Base-by-base conservation (phyloP, 23 tunicate genomes). In the Halocynthia aurantium region DNA sequence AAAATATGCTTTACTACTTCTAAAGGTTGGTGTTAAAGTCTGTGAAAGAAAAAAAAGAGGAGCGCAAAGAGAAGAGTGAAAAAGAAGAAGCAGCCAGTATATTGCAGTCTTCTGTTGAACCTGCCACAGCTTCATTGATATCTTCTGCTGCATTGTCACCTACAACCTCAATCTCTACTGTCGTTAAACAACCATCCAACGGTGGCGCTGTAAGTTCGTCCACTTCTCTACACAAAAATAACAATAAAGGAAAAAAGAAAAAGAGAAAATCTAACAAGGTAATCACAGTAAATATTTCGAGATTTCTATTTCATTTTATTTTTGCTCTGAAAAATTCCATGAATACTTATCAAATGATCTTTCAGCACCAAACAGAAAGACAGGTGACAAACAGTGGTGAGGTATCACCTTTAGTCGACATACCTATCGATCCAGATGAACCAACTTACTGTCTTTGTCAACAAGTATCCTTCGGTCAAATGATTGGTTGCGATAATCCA, bases 361-460 rank as follows among this genome's bases (percentile, higher is more conserved):
- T 8, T 12, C 66, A 53, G 56, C 78, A 74, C 18, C 78, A 74
- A 73, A 67, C 56, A 62, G 55, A 62, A 10, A 67, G 69, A 19
- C 56, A 67, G 50, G 53, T 55, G 10, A 60, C 40, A 52, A 77
- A 64, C 7, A 77, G 13, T 55, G 85, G 52, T 55, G 85, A 73
- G 21, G 62, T 54, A 21, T 81, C 65, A 8, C 81, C 65, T 2
- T 20, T 81, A 52, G 53, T 81, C 1, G 99, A 94, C 54, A 88
- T 94, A 90, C 99, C 99, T 13, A 94, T 94, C 52, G 99, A 94
- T 78, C 99, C 99, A 12, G 93, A 94, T 62, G 99, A 94, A 76
- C 99, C 99, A 51, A 94, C 99, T 7, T 94, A 94, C 55, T 94
- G 99, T 67, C 57, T 90, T 20, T 94, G 99, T 67, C 95, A 88